A percentile compares a stretch with the other conserved stretches of the same genome.
Conservation (phyloP, 2,797 vertebrate genomes). For the Momotus momota region DNA sequence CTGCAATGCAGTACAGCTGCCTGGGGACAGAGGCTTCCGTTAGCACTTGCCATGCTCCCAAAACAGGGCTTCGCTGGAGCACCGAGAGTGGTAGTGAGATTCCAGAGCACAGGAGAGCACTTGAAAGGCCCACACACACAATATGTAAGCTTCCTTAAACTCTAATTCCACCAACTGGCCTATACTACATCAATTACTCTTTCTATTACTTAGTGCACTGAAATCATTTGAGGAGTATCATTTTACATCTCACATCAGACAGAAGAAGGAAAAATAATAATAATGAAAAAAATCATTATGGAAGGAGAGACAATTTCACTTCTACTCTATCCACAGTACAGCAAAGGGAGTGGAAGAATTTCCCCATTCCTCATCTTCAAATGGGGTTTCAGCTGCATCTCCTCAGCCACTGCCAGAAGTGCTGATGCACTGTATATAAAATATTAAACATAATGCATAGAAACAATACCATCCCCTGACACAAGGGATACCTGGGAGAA, state of each 20-base stretch:
- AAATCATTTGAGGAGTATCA: not conserved
- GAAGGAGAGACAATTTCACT: not conserved
- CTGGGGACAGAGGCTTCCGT: not conserved
- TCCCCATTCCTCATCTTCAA: not conserved
- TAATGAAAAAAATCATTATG: fast-evolving
- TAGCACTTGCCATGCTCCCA: fast-evolving
- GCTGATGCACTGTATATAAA: not conserved
- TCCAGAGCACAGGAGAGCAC: not conserved
- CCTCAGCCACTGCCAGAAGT: not conserved
- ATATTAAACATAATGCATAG: too few species aligned
- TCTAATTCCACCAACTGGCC: not conserved
- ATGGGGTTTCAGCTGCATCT: not conserved
- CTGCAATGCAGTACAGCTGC: not conserved
- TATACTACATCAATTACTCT: not conserved
- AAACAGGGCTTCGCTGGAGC: not conserved
- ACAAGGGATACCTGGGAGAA: not conserved
- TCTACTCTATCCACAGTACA: not conserved
- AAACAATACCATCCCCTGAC: fast-evolving
- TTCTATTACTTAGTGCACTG: not conserved
- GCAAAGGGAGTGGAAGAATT: not conserved
- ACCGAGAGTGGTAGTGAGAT: not conserved
- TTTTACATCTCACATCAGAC: not conserved
- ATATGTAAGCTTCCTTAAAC: not conserved
- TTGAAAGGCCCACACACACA: not conserved
- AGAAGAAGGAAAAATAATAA: not conserved